Conservation (phyloP, 2,888 invertebrate species). For the Drosophila quinaria region DNA sequence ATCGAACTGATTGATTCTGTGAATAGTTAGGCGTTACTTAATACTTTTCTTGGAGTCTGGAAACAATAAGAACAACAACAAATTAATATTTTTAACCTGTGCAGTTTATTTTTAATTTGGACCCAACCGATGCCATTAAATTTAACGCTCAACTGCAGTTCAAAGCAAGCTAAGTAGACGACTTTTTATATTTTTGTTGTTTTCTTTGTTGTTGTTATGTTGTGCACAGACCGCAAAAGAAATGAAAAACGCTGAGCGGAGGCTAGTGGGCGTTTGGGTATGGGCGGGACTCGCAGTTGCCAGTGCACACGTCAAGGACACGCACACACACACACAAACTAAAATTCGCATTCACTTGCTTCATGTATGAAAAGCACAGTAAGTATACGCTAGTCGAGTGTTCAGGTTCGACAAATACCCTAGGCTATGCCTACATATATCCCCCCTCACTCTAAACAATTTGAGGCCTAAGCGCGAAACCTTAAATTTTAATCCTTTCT, state of each 20-base stretch:
- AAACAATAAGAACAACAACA: not conserved
- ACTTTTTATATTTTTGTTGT: constrained; percentile 21
- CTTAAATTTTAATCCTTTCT: too few species aligned
- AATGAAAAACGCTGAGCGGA: constrained; percentile 17
- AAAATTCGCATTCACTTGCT: constrained; percentile 7
- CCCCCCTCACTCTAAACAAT: not conserved
- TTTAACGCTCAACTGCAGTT: constrained; percentile 58
- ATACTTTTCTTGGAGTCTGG: constrained; percentile 4
- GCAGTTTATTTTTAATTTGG: constrained; percentile 48
- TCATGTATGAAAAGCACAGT: constrained; percentile 9
- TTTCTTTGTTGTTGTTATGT: constrained; percentile 4
- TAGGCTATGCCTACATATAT: not conserved
- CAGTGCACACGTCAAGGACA: constrained; percentile 49
- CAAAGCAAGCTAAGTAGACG: constrained; percentile 48
- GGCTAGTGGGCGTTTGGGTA: constrained; percentile 11
- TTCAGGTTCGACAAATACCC: not conserved
- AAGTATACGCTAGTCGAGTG: not conserved
- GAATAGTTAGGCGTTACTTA: not conserved
- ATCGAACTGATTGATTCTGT: constrained; percentile 3
- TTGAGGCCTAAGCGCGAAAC: too few species aligned
- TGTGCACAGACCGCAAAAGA: constrained; percentile 39
- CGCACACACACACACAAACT: constrained; percentile 19
- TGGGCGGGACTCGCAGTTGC: constrained; percentile 34
- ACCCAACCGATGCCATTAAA: constrained; percentile 44
- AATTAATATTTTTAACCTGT: constrained; percentile 34